Evolutionary conservation across 2,888 invertebrate genomes (phyloP).

Genomic region (Calliopum simillimum): DNA sequence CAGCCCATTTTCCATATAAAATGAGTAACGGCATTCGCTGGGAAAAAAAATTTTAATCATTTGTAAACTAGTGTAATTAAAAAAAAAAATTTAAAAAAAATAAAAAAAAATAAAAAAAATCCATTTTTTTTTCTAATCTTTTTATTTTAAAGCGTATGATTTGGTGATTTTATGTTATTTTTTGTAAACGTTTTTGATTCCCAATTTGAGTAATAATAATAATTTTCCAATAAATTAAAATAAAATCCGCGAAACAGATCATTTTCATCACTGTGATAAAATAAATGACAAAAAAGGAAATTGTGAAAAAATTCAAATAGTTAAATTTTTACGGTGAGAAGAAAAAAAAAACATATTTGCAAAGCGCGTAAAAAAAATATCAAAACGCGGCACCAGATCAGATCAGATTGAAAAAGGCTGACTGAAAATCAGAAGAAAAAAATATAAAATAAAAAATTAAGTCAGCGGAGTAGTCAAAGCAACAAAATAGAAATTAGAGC

Average conservation of each 20-base stretch:
- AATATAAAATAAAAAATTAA: not conserved
- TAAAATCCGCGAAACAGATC: not conserved
- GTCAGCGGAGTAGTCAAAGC: not conserved
- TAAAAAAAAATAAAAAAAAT: no score
- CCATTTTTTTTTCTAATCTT: no score
- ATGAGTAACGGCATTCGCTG: no score
- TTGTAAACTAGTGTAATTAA: no score
- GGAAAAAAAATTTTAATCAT: no score
- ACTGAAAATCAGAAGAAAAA: not conserved
- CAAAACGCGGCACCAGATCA: not conserved
- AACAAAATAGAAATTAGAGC: slow-evolving; percentile 11
- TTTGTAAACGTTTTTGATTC: no score
- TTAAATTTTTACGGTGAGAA: not conserved
- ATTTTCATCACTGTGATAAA: not conserved
- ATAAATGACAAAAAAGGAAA: not conserved
- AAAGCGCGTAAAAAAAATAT: not conserved
- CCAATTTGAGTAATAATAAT: no score
- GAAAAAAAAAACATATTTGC: not conserved
- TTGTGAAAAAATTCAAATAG: not conserved
- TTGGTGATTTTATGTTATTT: no score
- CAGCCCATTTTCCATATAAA: no score
- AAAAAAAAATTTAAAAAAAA: no score
- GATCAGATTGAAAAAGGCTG: no score
- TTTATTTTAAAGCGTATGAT: no score
- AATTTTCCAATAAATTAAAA: slow-evolving; percentile 14